These are phyloP conservation scores for Acleris literana DNA, from an alignment of 2,888 invertebrate species.

Conservation along the genomic window DNA sequence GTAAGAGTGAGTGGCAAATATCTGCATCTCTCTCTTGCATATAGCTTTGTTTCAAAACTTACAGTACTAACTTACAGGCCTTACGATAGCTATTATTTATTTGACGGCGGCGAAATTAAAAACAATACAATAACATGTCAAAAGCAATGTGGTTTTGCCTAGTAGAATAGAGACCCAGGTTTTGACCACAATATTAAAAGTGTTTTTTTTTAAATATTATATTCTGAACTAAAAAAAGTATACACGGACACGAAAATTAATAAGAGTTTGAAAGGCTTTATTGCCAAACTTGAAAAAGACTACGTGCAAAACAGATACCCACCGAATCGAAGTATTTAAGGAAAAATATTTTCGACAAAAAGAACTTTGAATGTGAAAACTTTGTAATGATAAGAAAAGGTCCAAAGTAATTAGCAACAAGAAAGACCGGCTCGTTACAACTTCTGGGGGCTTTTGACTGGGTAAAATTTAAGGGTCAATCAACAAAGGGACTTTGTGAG, in stretches of 20 bases:
- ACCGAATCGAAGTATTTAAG: conserved; percentile 27
- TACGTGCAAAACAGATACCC: not conserved
- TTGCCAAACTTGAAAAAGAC: not conserved
- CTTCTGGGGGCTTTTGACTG: conserved; percentile 42
- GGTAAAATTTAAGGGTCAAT: conserved; percentile 48
- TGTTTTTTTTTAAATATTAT: no score
- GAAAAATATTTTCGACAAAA: conserved; percentile 33
- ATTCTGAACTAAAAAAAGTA: no score
- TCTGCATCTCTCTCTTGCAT: no score
- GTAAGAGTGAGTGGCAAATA: no score
- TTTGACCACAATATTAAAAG: no score
- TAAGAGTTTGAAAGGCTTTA: not conserved
- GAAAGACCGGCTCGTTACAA: conserved; percentile 42
- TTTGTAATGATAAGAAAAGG: conserved; percentile 43
- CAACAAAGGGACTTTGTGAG: conserved; percentile 31
- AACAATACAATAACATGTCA: no score
- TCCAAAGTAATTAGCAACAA: conserved; percentile 44
- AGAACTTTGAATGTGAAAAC: conserved; percentile 38
- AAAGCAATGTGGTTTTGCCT: no score
- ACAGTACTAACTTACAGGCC: no score
- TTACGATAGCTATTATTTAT: no score
- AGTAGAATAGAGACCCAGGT: no score
- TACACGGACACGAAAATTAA: not conserved
- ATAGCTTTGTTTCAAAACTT: no score
- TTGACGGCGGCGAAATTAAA: no score